Percentiles rank a stretch among this genome's conserved stretches.
Conservation (phyloP, 1,140 invertebrate genomes). For the Yoshiicerus persimilis region DNA sequence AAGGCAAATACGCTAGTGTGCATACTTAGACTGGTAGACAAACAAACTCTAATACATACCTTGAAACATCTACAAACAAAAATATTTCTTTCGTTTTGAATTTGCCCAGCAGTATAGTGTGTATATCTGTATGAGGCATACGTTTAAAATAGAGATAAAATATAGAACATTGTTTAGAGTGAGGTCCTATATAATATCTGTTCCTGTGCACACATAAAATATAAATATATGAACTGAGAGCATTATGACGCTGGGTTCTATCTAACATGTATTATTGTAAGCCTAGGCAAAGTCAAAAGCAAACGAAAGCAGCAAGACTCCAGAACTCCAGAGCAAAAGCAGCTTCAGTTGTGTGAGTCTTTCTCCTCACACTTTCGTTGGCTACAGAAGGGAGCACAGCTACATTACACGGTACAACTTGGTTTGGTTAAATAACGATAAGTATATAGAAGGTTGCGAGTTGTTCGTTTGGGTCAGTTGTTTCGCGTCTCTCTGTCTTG, state of each 20-base stretch:
- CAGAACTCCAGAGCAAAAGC: background rate
- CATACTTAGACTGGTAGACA: background rate
- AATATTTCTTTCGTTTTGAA: background rate
- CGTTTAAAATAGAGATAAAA: background rate
- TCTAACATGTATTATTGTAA: too few relatives aligned
- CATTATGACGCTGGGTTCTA: background rate
- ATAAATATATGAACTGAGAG: background rate
- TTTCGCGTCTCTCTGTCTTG: background rate
- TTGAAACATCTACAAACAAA: background rate
- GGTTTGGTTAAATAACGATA: background rate
- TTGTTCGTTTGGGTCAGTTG: background rate
- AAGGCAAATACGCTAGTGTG: background rate
- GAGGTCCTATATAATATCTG: too few relatives aligned
- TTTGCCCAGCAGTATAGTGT: background rate
- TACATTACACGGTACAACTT: background rate
- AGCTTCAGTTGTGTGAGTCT: background rate
- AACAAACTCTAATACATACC: background rate
- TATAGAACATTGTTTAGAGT: too few relatives aligned
- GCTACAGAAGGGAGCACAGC: background rate
- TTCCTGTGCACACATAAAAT: too few relatives aligned
- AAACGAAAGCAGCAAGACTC: background rate
- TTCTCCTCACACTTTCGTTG: background rate
- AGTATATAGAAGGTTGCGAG: background rate
- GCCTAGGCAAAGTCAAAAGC: background rate
- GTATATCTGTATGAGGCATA: background rate